Conservation (phyloP, 2,113 vertebrate species). For the Caloenas nicobarica region DNA sequence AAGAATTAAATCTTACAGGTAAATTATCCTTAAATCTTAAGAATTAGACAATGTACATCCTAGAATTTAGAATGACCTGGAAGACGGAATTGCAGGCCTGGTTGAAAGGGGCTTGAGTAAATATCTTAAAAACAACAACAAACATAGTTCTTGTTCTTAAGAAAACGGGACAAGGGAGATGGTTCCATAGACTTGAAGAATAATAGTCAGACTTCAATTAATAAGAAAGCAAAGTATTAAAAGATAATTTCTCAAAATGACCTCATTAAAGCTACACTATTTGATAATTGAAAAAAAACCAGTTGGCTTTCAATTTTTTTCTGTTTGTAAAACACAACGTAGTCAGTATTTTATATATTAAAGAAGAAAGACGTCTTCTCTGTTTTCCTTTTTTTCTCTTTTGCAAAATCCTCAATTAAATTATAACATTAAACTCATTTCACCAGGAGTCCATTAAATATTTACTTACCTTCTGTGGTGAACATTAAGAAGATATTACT, state of each 20-base stretch:
- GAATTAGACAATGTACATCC: fast-evolving
- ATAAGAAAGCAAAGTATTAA: neutral
- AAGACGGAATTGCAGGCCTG: neutral
- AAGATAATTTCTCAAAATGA: neutral
- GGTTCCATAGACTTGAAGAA: fast-evolving
- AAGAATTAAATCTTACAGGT: neutral
- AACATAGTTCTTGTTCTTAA: neutral
- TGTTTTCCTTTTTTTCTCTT: neutral
- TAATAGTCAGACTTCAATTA: neutral
- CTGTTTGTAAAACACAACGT: neutral
- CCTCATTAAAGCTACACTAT: neutral
- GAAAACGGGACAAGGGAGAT: neutral
- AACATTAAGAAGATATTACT: conserved; percentile 73
- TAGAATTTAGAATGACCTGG: neutral
- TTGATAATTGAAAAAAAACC: neutral
- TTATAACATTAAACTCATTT: conserved; percentile 53
- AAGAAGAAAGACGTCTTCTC: neutral
- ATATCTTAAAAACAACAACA: neutral
- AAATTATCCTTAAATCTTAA: neutral
- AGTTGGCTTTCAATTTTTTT: fast-evolving
- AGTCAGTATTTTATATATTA: neutral
- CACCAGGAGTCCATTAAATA: conserved; percentile 69
- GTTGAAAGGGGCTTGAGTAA: neutral
- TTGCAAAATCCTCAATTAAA: conserved; percentile 46
- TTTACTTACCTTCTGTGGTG: conserved; percentile 67